phyloP scores from a whole-genome alignment of 2,888 invertebrate species.

The Hemistola chrysoprasaria region DNA sequence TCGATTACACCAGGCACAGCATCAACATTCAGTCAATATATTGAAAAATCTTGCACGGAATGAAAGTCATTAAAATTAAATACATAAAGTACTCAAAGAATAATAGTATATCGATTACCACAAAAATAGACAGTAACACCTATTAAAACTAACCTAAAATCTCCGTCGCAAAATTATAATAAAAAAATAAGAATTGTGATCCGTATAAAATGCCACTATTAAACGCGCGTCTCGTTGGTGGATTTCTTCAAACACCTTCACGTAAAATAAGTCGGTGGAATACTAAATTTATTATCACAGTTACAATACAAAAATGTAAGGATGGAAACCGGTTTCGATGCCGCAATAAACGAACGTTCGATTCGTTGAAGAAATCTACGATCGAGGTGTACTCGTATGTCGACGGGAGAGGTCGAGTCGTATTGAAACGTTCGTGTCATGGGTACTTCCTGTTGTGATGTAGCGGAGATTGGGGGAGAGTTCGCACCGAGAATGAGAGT shows the following conservation, averaged over 20 bases:
- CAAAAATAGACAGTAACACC: conserved; percentile 56
- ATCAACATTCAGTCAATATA: conserved; percentile 68
- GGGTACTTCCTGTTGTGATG: conserved; percentile 31
- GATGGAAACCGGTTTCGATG: conserved; percentile 64
- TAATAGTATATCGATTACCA: conserved; percentile 59
- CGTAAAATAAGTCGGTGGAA: conserved; percentile 76
- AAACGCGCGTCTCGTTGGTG: conserved; percentile 56
- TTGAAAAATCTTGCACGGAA: conserved; percentile 71
- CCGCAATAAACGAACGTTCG: conserved; percentile 47
- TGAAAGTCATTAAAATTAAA: conserved; percentile 74
- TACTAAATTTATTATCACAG: conserved; percentile 80
- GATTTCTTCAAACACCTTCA: conserved; percentile 72
- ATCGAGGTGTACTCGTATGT: conserved; percentile 49
- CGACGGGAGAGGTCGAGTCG: conserved; percentile 34
- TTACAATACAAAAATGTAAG: conserved; percentile 74
- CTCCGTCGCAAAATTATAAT: conserved; percentile 67
- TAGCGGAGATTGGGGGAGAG: conserved; percentile 36
- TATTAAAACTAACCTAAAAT: conserved; percentile 53
- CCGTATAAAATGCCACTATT: conserved; percentile 55
- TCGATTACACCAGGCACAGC: conserved; percentile 58
- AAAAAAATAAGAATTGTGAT: conserved; percentile 72
- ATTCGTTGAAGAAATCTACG: conserved; percentile 76
- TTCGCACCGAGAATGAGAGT: conserved; percentile 17
- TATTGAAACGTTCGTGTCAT: conserved; percentile 41
- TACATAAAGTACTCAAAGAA: conserved; percentile 76